Conservation (phyloP, 2,113 vertebrate species). For the Bubalus kerabau region DNA sequence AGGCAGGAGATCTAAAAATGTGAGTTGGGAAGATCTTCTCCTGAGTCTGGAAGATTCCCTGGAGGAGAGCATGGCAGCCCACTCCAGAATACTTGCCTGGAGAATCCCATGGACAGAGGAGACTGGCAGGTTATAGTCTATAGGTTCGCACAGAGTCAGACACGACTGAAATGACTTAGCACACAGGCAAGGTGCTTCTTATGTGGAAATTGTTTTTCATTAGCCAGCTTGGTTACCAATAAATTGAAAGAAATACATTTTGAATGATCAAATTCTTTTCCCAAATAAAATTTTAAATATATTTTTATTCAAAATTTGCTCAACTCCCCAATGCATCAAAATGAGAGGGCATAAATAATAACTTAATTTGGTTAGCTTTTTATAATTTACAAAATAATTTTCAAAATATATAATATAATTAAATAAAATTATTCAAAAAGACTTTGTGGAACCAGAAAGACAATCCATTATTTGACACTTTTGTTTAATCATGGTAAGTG, state of each 20-base stretch:
- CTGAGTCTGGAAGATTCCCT: background rate
- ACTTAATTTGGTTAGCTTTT: background rate
- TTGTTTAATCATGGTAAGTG: background rate
- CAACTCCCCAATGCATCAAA: background rate
- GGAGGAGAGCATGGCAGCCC: background rate
- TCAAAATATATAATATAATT: background rate
- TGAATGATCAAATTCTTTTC: background rate
- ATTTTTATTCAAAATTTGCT: background rate
- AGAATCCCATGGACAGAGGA: background rate
- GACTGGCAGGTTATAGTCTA: background rate
- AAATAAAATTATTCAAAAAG: background rate
- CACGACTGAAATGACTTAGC: background rate
- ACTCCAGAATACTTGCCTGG: background rate
- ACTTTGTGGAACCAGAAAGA: background rate
- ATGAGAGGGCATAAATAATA: background rate
- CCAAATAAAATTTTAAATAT: background rate
- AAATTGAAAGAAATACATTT: background rate
- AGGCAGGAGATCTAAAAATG: background rate
- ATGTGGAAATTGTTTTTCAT: background rate
- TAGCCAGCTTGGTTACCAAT: background rate
- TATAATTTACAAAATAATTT: slow-evolving; percentile 9
- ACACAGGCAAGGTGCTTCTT: background rate
- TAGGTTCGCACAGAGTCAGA: background rate
- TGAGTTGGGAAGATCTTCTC: background rate
- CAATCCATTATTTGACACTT: background rate